Base-by-base conservation (phyloP, 2,113 vertebrate genomes). In the Neofelis nebulosa region DNA sequence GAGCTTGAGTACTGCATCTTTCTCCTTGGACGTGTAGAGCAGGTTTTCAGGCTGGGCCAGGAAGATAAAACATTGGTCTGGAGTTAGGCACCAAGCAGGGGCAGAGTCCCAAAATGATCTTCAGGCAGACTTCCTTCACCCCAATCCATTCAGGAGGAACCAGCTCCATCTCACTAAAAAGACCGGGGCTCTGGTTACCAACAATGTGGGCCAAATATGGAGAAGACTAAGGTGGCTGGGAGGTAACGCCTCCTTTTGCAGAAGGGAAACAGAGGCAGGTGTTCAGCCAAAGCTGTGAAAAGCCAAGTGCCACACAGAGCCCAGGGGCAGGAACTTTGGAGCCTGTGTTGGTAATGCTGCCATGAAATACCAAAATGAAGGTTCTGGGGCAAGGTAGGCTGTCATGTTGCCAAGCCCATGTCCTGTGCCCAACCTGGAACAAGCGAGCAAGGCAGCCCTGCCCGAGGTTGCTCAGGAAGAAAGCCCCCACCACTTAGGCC, bases 11-110 rank as follows among this genome's bases (percentile, higher is more conserved):
- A 99, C 98, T 0, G 98, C 96, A 2, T 99, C 99, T 96, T 95
- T 99, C 27, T 99, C 99, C 98, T 99, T 99, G 48, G 98, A 99
- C 0, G 99, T 99, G 98, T 99, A 99, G 38, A 99, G 99, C 97
- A 99, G 98, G 98, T 99, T 99, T 99, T 99, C 99, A 50, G 99
- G 99, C 99, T 99, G 98, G 38, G 83, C 97, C 91, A 55, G 95
- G 61, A 83, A 98, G 36, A 98, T n/a, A 97, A 98, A 96, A 11
- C 73, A 83, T 48, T 66, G 74, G 76, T 94, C 76, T 80, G 61
- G 71, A 94, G 65, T 87, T 23, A 91, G 89, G 69, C 13, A 33
- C 33, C 21, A 91, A 36, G 29, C 19, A 4, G 52, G 8, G 38
- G 7, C 21, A 83, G 38, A 78, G 66, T 38, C 78, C 33, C 41